Base-by-base conservation (phyloP, 2,113 vertebrate genomes). In the Solea solea region DNA sequence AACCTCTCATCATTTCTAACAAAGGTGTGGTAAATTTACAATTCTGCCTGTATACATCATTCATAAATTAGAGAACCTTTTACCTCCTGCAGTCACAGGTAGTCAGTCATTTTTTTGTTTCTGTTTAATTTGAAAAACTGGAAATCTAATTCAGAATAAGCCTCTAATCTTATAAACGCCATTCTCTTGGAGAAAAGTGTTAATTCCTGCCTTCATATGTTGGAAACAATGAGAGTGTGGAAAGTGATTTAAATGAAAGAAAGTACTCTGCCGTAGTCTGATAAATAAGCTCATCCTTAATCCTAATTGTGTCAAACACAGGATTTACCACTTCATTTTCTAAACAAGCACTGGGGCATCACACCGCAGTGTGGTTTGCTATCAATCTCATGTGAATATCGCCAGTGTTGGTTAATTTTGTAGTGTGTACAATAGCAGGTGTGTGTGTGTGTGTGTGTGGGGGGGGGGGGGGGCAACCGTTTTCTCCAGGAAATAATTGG, bases 301-400 rank as follows among this genome's bases (percentile, higher is more conserved):
- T 88, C 83, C 87, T 82, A 84, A 92, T 90, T 90, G 88, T 87
- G 75, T 90, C 80, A 88, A 88, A 91, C 67, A 53, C 62, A 63
- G 72, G 89, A 91, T 91, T 88, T 86, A 83, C 72, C 77, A 81
- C 76, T 84, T 86, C 40, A 81, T 85, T 86, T 79, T 83, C 81
- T 52, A 80, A 91, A 89, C 81, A 89, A 83, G 78, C 59, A 66
- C 74, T 14, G 3, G 48, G 63, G 59, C 71, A 74, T 71, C 54
- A 57, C 65, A 69, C 42, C 62, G 56, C 15, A 67, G 74, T 46
- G 56, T 65, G 53, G 25, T 66, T 82, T 67, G 69, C 69, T 77
- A 78, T 88, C 74, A 89, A 82, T 86, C 87, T 76, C 59, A 71
- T 51, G 70, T 28, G 41, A 70, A 68, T 75, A 86, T 83, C 28